Percentiles rank a stretch among this genome's conserved stretches.
These are phyloP conservation scores for Pocillopora meandrina DNA, from an alignment of 92 coral and sea anemone genomes.

Conservation along the genomic window DNA sequence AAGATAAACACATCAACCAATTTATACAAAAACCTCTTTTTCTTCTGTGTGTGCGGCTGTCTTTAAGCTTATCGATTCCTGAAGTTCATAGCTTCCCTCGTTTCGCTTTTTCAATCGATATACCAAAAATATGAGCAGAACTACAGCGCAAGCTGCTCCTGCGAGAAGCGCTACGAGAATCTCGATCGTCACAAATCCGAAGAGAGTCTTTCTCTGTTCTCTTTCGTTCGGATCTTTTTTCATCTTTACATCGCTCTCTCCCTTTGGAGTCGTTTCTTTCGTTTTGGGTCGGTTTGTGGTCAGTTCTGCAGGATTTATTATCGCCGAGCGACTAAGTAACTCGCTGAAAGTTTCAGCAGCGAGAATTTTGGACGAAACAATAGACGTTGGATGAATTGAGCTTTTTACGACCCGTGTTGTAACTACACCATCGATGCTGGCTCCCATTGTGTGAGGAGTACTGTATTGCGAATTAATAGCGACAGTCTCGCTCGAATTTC, in stretches of 20 bases:
- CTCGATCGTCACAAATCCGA: constrained; percentile 81
- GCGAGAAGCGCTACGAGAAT: constrained; percentile 83
- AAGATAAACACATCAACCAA: constrained; percentile 26
- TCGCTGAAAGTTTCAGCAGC: neutral
- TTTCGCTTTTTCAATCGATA: constrained; percentile 84
- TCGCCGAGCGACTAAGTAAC: neutral
- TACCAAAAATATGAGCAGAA: constrained; percentile 75
- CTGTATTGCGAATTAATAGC: neutral
- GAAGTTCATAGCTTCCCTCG: constrained; percentile 87
- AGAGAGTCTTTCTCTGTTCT: constrained; percentile 55
- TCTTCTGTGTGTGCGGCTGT: constrained; percentile 61
- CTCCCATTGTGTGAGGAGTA: neutral
- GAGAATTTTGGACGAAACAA: neutral
- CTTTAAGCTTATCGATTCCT: constrained; percentile 70
- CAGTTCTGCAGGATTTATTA: neutral
- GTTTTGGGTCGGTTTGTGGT: neutral
- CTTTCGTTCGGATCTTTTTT: constrained; percentile 5
- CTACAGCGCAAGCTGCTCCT: constrained; percentile 78
- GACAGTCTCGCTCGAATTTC: neutral
- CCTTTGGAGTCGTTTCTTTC: constrained; percentile 3
- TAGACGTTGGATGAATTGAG: neutral
- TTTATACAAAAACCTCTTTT: constrained; percentile 87
- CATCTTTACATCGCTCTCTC: neutral
- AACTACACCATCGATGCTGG: neutral
- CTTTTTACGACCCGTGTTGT: neutral